phyloP scores from a whole-genome alignment of 2,113 vertebrate species.

The Anarhynchus alexandrinus region DNA sequence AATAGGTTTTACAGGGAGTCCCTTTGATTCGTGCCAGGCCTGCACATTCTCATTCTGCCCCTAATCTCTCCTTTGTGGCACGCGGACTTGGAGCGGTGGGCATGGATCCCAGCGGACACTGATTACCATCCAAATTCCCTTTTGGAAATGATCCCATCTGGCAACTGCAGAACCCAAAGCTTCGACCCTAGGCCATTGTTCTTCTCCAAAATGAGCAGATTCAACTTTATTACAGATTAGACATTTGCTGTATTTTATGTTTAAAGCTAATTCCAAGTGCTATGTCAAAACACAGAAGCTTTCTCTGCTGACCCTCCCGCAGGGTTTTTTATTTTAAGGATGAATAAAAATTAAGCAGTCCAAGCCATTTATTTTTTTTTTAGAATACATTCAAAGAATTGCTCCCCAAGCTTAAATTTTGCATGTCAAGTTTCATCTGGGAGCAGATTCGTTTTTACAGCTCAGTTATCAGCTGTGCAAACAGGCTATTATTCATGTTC shows the following conservation, averaged over 20 bases:
- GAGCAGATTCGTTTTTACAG: constrained; percentile 54
- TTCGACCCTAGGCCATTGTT: constrained; percentile 45
- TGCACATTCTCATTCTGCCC: constrained; percentile 65
- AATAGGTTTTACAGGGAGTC: constrained; percentile 65
- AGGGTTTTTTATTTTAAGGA: not conserved
- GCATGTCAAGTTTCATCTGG: constrained; percentile 55
- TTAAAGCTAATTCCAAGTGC: constrained; percentile 19
- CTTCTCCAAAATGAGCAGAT: constrained; percentile 53
- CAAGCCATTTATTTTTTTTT: not conserved
- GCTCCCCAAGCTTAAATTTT: constrained; percentile 51
- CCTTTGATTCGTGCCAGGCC: constrained; percentile 63
- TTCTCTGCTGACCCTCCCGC: constrained; percentile 6
- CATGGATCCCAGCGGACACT: constrained; percentile 61
- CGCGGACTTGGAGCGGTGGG: constrained; percentile 9
- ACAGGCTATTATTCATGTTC: constrained; percentile 63
- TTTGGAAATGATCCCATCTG: constrained; percentile 63
- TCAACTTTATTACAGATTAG: constrained; percentile 48
- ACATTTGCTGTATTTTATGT: constrained; percentile 31
- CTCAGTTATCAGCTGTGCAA: constrained; percentile 63
- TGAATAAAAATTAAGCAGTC: constrained; percentile 34
- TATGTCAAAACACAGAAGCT: constrained; percentile 35
- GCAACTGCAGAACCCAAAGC: constrained; percentile 42
- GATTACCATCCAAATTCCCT: constrained; percentile 63
- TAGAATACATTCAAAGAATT: not conserved
- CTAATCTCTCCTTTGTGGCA: constrained; percentile 68